Conservation (phyloP, 2,113 vertebrate genomes). For the Machaerirhynchus nigripectus region DNA sequence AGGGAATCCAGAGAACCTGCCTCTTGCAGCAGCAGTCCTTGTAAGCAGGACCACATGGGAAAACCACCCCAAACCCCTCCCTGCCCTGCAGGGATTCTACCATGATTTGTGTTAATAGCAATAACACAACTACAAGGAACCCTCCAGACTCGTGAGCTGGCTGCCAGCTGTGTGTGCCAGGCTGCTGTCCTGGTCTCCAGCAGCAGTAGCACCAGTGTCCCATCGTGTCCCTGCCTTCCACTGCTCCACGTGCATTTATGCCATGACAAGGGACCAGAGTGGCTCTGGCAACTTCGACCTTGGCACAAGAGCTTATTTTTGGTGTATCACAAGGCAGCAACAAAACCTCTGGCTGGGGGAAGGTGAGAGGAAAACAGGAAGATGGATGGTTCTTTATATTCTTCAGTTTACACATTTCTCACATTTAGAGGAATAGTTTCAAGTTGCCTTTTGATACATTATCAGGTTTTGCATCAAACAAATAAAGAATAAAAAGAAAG, state of each 20-base stretch:
- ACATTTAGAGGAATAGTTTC: neutral
- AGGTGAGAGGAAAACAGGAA: neutral
- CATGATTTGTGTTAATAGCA: neutral
- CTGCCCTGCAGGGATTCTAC: neutral
- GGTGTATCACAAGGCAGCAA: neutral
- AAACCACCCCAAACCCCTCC: neutral
- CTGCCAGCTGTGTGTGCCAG: neutral
- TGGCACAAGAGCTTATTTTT: neutral
- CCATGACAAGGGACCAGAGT: neutral
- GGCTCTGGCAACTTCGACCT: neutral
- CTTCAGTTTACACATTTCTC: neutral
- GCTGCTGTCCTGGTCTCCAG: fast-evolving
- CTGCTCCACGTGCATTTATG: fast-evolving
- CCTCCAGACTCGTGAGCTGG: neutral
- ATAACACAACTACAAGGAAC: neutral
- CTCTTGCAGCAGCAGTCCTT: neutral
- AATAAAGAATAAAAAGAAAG: neutral
- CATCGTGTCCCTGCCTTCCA: fast-evolving
- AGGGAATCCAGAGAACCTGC: neutral
- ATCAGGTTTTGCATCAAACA: neutral
- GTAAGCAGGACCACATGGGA: neutral
- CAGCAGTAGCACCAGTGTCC: neutral
- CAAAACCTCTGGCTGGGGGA: neutral
- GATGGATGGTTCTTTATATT: neutral
- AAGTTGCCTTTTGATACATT: neutral